Evolutionary conservation across 2,797 vertebrate genomes (phyloP).

Genomic region (Sciurus carolinensis): DNA sequence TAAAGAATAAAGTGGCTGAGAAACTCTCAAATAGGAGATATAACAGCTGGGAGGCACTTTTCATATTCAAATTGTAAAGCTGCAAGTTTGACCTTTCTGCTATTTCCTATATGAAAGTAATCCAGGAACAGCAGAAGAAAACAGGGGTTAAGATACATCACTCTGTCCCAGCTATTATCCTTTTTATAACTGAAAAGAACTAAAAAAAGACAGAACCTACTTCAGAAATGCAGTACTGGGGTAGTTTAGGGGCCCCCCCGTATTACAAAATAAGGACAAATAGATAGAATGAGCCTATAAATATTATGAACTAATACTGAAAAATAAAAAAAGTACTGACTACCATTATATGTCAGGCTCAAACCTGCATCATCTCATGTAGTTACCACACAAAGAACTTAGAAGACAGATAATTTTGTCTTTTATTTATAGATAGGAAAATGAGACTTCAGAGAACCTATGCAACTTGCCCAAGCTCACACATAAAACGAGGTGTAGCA

Average conservation of each 20-base stretch:
- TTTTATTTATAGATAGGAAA: conserved; percentile 2
- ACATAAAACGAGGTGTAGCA: neutral
- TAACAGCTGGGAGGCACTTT: neutral
- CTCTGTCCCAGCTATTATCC: neutral
- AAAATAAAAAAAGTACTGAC: neutral
- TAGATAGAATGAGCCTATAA: neutral
- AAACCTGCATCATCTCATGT: neutral
- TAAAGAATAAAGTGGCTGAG: neutral
- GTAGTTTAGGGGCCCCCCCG: neutral
- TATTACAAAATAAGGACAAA: neutral
- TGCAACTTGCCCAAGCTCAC: neutral
- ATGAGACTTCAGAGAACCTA: neutral
- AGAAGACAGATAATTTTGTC: neutral
- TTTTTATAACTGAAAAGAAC: neutral
- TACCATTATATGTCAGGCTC: neutral
- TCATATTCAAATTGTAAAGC: neutral
- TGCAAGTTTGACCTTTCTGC: neutral
- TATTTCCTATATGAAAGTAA: neutral
- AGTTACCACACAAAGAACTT: neutral
- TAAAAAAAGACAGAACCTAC: neutral
- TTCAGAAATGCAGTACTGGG: neutral
- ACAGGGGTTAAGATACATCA: neutral
- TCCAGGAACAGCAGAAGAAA: neutral
- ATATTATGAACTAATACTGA: neutral
- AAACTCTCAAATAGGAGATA: neutral